Evolutionary conservation across 2,113 vertebrate species (phyloP).

Genomic region (Otolemur garnettii): DNA sequence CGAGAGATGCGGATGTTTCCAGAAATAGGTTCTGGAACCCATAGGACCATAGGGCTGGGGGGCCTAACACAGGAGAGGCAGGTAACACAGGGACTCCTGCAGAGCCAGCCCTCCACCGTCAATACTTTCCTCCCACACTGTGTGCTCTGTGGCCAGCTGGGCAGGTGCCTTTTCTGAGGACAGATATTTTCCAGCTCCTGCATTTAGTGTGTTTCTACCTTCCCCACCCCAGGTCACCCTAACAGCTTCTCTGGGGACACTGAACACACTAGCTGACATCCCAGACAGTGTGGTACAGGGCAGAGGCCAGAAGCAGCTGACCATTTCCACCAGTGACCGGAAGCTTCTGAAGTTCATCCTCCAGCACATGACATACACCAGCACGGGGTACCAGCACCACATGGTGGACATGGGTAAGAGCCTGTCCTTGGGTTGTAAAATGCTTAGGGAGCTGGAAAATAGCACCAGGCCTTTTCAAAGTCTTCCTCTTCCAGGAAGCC

Average conservation of each 20-base stretch:
- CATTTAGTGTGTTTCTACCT: background rate
- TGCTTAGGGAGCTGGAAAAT: background rate
- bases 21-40: background rate
- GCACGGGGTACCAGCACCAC: conserved; percentile 82
- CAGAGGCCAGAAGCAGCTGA: conserved; percentile 78
- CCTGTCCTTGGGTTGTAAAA: background rate
- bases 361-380: conserved; percentile 85
- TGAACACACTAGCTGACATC: conserved; percentile 74
- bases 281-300: conserved; percentile 75
- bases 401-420: conserved; percentile 84
- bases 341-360: conserved; percentile 83
- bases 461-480: background rate
- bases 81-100: fast-evolving
- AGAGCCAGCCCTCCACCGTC: background rate
- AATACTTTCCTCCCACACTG: too few relatives aligned
- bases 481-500: conserved; percentile 23
- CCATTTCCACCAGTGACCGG: conserved; percentile 74
- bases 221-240: conserved; percentile 80
- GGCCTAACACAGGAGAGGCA: too few relatives aligned
- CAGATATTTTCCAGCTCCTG: background rate
- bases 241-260: conserved; percentile 81
- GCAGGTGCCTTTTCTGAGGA: background rate
- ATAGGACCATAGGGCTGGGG: background rate
- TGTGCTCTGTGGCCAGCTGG: conserved; percentile 14
- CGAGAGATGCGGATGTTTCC: background rate